Conservation (phyloP, 2,113 vertebrate genomes). For the Muscicapa adusta region DNA sequence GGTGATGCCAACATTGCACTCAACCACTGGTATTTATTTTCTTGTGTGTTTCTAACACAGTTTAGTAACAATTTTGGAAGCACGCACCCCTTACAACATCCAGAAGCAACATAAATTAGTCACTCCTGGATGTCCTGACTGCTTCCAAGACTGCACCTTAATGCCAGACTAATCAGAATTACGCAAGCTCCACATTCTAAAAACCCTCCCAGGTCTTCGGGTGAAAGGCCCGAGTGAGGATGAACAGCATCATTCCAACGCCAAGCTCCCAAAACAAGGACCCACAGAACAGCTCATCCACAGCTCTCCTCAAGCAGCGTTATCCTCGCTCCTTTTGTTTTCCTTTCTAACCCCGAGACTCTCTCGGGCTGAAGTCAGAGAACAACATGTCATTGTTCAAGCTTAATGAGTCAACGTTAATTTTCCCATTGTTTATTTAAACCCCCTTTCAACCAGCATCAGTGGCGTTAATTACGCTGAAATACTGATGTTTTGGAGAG, state of each 20-base stretch:
- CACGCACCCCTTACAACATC: accelerated
- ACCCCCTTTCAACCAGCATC: not conserved
- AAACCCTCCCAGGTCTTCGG: not conserved
- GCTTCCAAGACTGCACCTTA: not conserved
- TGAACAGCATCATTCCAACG: not conserved
- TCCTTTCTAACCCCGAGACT: not conserved
- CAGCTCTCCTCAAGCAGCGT: not conserved
- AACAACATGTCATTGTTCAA: slow-evolving; percentile 51
- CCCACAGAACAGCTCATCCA: not conserved
- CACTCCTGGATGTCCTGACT: not conserved
- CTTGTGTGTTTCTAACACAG: accelerated
- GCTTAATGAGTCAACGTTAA: slow-evolving; percentile 39
- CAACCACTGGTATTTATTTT: not conserved
- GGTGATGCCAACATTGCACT: accelerated
- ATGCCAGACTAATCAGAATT: not conserved
- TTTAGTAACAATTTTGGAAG: not conserved
- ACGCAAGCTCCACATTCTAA: not conserved
- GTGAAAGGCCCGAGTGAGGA: not conserved
- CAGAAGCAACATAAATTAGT: not conserved
- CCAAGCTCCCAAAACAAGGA: not conserved
- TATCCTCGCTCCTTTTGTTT: not conserved
- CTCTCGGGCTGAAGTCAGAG: not conserved
- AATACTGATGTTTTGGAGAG: not conserved
- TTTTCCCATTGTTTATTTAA: slow-evolving; percentile 12
- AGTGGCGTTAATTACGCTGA: not conserved